Conservation (phyloP, 64 coral and sea anemone genomes). For the Catalaphyllia jardinei region DNA sequence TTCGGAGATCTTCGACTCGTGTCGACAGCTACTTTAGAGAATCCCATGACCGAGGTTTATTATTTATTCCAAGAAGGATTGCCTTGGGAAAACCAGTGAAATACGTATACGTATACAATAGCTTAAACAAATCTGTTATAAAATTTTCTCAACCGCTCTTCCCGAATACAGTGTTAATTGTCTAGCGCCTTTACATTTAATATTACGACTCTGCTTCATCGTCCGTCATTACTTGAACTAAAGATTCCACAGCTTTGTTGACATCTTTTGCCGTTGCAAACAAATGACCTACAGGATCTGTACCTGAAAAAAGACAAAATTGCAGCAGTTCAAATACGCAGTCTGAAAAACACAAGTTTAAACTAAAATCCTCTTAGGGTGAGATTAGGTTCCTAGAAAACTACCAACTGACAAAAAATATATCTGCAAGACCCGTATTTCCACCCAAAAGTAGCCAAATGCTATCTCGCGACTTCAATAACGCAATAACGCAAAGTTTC, state of each 20-base stretch:
- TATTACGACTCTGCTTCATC: slow-evolving; percentile 47
- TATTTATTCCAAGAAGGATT: background rate
- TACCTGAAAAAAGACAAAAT: slow-evolving; percentile 28
- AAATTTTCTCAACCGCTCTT: background rate
- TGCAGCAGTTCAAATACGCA: background rate
- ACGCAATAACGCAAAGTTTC: no score
- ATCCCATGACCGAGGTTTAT: background rate
- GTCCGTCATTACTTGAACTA: slow-evolving; percentile 87
- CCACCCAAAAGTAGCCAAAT: no score
- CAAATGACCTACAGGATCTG: slow-evolving; percentile 79
- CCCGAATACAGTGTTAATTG: slow-evolving; percentile 17
- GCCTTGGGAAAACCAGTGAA: background rate
- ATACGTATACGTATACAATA: background rate
- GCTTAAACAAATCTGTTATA: slow-evolving; percentile 15
- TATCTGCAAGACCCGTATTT: no score
- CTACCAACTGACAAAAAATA: no score
- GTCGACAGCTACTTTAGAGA: background rate
- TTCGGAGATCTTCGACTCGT: background rate
- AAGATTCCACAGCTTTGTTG: slow-evolving; percentile 84
- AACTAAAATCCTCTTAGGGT: background rate
- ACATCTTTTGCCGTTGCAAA: slow-evolving; percentile 86
- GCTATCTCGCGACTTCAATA: no score
- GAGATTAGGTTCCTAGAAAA: background rate
- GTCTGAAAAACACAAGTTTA: background rate
- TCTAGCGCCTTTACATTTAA: background rate